Evolutionary conservation across 2,888 invertebrate genomes (phyloP).

Genomic region (Acleris literana): DNA sequence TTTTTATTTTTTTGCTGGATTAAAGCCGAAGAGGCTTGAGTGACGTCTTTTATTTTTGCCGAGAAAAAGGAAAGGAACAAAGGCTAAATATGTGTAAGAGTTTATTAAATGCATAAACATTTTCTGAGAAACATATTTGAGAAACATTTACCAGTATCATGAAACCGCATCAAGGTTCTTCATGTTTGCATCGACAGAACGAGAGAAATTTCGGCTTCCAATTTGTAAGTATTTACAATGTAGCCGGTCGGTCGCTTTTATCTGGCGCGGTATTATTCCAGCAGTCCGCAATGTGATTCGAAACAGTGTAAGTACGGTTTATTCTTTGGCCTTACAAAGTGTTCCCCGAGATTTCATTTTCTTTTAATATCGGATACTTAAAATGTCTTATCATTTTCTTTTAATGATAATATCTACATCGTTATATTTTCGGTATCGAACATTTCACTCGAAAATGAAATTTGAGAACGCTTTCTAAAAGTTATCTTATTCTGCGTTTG

Average conservation of each 20-base stretch:
- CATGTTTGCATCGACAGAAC: conserved; percentile 11
- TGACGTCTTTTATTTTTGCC: no score
- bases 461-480: conserved; percentile 3
- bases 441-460: not conserved
- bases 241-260: conserved; percentile 14
- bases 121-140: not conserved
- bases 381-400: conserved; percentile 25
- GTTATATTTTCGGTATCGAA: conserved; percentile 15
- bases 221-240: conserved; percentile 27
- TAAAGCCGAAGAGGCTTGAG: no score
- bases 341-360: conserved; percentile 25
- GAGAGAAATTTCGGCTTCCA: conserved; percentile 4
- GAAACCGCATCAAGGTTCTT: not conserved
- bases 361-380: conserved; percentile 20
- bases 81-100: not conserved
- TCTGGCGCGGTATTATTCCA: conserved; percentile 21
- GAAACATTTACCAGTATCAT: not conserved
- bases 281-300: conserved; percentile 20
- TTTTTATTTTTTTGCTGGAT: no score
- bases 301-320: conserved; percentile 18
- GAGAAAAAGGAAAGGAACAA: no score
- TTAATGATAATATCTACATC: conserved; percentile 19
- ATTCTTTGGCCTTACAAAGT: conserved; percentile 16
- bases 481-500: not conserved
- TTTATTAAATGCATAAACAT: not conserved